Percentiles rank a stretch among this genome's conserved stretches.
Evolutionary conservation across 2,797 vertebrate species (phyloP).

Genomic region (Cyclura pinguis): DNA sequence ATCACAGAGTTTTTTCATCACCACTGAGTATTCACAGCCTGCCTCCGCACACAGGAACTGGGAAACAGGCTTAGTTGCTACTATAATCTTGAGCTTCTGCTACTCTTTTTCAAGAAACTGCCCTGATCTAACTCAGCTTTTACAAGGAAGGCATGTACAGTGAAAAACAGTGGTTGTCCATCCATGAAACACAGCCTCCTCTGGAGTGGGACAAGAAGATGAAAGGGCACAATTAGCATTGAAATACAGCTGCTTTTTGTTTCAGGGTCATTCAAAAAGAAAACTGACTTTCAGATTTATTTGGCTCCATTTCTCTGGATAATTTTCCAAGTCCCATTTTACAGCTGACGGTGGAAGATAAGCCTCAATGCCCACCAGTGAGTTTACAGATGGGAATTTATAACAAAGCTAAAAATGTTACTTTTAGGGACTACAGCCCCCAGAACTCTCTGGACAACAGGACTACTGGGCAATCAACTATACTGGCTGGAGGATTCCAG

Average conservation of each 20-base stretch:
- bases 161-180: neutral
- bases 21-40: neutral
- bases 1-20: neutral
- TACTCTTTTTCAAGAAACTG: neutral
- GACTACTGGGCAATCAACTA: too few relatives aligned
- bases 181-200: neutral
- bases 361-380: neutral
- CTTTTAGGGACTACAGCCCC: too few relatives aligned
- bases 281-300: neutral
- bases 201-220: neutral
- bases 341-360: neutral
- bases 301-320: neutral
- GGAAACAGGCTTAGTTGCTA: neutral
- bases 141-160: neutral
- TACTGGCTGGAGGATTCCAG: too few relatives aligned
- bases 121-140: neutral
- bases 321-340: neutral
- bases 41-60: neutral
- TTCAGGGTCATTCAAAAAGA: neutral
- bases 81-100: neutral
- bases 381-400: neutral
- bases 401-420: neutral
- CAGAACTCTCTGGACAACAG: too few relatives aligned
- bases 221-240: slow-evolving; percentile 1
- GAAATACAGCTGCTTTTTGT: neutral